Conservation (phyloP, 1,140 invertebrate genomes). For the Trichoplusia ni region DNA sequence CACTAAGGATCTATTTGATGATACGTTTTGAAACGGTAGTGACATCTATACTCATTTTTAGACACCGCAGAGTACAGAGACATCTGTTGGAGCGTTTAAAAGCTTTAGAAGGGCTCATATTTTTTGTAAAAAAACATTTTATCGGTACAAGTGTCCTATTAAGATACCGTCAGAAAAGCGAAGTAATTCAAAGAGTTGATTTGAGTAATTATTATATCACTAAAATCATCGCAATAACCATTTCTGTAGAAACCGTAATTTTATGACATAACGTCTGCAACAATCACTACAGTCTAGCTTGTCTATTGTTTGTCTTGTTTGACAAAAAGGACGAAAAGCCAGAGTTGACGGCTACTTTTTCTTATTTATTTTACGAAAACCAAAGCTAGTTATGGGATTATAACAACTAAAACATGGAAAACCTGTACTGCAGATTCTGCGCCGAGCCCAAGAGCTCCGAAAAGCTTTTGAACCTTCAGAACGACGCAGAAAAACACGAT, state of each 20-base stretch:
- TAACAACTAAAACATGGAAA: conserved; percentile 32
- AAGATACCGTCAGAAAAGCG: no score
- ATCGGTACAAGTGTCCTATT: no score
- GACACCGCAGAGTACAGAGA: no score
- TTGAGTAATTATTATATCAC: no score
- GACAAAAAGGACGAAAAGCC: not conserved
- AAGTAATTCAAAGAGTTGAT: no score
- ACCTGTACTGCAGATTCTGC: conserved; percentile 55
- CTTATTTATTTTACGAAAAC: conserved; percentile 17
- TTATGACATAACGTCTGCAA: not conserved
- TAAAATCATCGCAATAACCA: no score
- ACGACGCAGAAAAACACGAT: conserved; percentile 41
- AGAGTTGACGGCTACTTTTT: conserved; percentile 15
- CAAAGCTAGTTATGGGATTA: conserved; percentile 33
- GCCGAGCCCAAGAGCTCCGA: conserved; percentile 52
- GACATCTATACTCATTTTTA: no score
- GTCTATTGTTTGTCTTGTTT: not conserved
- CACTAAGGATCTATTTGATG: no score
- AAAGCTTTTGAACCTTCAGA: conserved; percentile 51
- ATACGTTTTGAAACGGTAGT: no score
- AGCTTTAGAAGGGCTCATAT: no score
- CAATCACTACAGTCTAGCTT: not conserved
- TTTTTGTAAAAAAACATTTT: no score
- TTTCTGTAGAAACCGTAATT: not conserved
- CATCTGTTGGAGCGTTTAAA: no score